phyloP scores from a whole-genome alignment of 2,797 vertebrate species.

The Lepus townsendii region DNA sequence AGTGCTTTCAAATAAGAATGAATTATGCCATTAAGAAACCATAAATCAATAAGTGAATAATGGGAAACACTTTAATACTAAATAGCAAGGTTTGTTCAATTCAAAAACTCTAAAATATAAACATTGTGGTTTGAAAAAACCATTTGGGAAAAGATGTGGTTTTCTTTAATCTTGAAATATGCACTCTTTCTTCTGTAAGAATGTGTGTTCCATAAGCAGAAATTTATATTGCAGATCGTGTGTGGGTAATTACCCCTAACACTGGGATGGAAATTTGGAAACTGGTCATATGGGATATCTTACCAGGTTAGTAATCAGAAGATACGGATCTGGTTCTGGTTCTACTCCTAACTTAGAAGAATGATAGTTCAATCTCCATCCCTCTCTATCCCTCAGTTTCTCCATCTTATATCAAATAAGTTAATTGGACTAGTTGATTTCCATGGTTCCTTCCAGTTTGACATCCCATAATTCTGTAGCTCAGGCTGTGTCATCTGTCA shows the following conservation, averaged over 20 bases:
- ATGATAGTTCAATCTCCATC: not conserved
- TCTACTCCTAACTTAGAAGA: not conserved
- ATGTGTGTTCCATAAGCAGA: not conserved
- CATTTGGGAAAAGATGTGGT: conserved; percentile 6
- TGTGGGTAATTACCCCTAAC: not conserved
- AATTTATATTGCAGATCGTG: not conserved
- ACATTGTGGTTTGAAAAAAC: not conserved
- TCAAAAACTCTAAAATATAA: conserved; percentile 21
- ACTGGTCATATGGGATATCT: not conserved
- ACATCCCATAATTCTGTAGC: not conserved
- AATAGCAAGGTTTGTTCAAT: conserved; percentile 52
- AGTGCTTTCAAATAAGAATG: conserved; percentile 52
- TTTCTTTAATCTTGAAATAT: conserved; percentile 14
- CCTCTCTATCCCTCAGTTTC: not conserved
- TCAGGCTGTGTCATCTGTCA: not conserved
- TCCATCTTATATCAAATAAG: not conserved
- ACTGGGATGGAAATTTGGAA: not conserved
- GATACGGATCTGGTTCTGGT: not conserved
- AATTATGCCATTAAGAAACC: conserved; percentile 44
- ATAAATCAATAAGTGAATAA: conserved; percentile 58
- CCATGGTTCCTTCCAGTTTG: not conserved
- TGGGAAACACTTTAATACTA: conserved; percentile 38
- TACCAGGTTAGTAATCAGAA: not conserved
- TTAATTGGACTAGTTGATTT: not conserved
- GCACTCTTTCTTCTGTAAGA: conserved; percentile 24